A percentile compares a stretch with the other conserved stretches of the same genome.
phyloP scores from a whole-genome alignment of 2,113 vertebrate genomes.

The Melanostigma gelatinosum region DNA sequence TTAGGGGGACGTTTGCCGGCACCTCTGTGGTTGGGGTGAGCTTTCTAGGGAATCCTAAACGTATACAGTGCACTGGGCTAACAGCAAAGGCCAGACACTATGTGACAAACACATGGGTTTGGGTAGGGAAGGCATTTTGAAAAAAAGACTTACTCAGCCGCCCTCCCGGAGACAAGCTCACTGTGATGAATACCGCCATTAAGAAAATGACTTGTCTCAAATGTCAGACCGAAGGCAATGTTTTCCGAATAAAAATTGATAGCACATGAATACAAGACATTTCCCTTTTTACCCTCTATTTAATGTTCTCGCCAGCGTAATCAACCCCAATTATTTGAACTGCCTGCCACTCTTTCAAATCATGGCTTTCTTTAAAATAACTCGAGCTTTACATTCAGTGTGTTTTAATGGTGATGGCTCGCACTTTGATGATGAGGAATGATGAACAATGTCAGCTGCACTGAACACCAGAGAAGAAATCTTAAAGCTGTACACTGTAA shows the following conservation, averaged over 20 bases:
- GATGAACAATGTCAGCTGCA: constrained; percentile 28
- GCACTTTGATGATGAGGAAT: constrained; percentile 40
- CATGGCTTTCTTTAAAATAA: constrained; percentile 65
- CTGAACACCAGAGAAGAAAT: constrained; percentile 27
- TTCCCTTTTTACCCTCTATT: constrained; percentile 58
- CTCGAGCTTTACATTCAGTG: constrained; percentile 58
- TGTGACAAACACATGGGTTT: constrained; percentile 39
- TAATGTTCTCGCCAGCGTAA: constrained; percentile 68
- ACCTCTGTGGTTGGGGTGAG: constrained; percentile 37
- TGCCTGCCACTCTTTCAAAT: constrained; percentile 69
- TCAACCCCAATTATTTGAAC: constrained; percentile 75
- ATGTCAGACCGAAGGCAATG: constrained; percentile 71
- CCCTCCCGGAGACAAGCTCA: constrained; percentile 37
- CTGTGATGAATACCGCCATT: constrained; percentile 73
- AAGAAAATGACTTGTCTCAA: constrained; percentile 78
- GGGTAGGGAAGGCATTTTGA: constrained; percentile 65
- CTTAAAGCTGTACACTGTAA: constrained; percentile 26
- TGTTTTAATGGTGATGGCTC: constrained; percentile 43
- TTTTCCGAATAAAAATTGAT: constrained; percentile 74
- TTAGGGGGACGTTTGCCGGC: constrained; percentile 38
- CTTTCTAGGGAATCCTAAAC: constrained; percentile 50
- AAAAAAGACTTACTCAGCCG: constrained; percentile 48
- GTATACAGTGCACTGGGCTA: constrained; percentile 17
- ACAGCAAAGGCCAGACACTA: constrained; percentile 36
- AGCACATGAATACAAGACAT: constrained; percentile 58